These are phyloP conservation scores for Mythimna albipuncta DNA, from an alignment of 2,888 invertebrate species.

Conservation along the genomic window DNA sequence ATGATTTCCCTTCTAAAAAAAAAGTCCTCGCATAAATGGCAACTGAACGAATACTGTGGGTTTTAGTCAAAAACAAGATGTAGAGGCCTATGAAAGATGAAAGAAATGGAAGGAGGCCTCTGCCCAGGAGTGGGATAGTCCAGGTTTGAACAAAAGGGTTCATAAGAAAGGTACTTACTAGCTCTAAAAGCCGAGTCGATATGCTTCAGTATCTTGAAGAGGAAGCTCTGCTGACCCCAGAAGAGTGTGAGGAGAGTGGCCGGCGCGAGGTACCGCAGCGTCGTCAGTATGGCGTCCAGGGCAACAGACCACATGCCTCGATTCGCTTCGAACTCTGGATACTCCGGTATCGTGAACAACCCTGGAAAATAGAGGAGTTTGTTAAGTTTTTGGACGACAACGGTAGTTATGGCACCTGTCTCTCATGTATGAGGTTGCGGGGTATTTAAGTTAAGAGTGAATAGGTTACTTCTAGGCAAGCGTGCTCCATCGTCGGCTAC, in stretches of 20 bases:
- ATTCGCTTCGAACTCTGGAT: constrained; percentile 82
- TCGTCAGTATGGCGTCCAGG: constrained; percentile 84
- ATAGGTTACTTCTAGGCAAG: too few relatives aligned
- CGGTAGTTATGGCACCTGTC: too few relatives aligned
- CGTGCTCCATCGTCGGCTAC: too few relatives aligned
- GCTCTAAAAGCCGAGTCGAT: constrained; percentile 90
- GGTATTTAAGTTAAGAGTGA: too few relatives aligned
- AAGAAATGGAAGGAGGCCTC: background rate
- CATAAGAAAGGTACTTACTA: constrained; percentile 77
- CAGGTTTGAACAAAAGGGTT: background rate
- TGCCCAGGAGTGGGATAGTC: background rate
- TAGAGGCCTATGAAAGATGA: background rate
- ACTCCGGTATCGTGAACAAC: constrained; percentile 87
- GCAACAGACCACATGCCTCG: constrained; percentile 89
- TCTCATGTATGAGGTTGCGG: too few relatives aligned
- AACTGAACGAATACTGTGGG: too few relatives aligned
- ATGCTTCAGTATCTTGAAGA: constrained; percentile 88
- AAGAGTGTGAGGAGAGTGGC: constrained; percentile 89
- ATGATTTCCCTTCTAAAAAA: too few relatives aligned
- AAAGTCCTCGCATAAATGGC: too few relatives aligned
- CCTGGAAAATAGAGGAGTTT: constrained; percentile 73
- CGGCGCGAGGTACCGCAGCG: constrained; percentile 90
- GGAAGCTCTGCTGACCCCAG: constrained; percentile 90
- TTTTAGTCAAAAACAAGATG: too few relatives aligned
- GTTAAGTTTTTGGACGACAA: background rate